Percentiles rank a stretch among this genome's conserved stretches.
phyloP scores from a whole-genome alignment of 2,113 vertebrate species.

The Scomber colias region DNA sequence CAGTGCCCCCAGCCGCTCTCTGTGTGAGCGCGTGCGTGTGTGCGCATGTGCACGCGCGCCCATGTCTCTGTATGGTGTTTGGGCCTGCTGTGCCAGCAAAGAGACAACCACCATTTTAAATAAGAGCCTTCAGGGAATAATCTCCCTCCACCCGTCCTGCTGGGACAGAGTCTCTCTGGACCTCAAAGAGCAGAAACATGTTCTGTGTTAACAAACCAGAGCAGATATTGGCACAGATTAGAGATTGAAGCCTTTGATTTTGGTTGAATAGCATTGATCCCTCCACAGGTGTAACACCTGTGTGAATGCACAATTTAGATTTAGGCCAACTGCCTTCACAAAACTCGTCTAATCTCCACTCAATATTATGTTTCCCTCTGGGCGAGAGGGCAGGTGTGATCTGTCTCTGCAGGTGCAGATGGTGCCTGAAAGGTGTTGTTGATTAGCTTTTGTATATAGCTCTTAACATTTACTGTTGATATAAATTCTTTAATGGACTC shows the following conservation, averaged over 20 bases:
- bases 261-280: constrained; percentile 56
- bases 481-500: not conserved
- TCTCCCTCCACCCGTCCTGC: constrained; percentile 47
- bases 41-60: not conserved
- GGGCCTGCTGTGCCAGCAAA: constrained; percentile 68
- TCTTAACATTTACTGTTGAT: constrained; percentile 15
- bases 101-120: constrained; percentile 84
- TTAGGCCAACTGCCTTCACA: constrained; percentile 42
- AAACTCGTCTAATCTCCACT: constrained; percentile 68
- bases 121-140: constrained; percentile 70
- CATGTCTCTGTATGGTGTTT: constrained; percentile 44
- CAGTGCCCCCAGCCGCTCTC: constrained; percentile 32
- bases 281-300: constrained; percentile 80
- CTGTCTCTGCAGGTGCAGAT: constrained; percentile 69
- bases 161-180: constrained; percentile 73
- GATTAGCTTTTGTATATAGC: constrained; percentile 38
- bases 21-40: constrained; percentile 7
- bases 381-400: constrained; percentile 68
- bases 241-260: constrained; percentile 43
- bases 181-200: constrained; percentile 51
- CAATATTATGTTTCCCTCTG: constrained; percentile 69
- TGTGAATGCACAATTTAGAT: constrained; percentile 66
- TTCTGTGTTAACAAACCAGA: constrained; percentile 49
- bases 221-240: constrained; percentile 51
- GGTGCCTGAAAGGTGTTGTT: constrained; percentile 49